These are phyloP conservation scores for Mallotus villosus DNA, from an alignment of 2,797 vertebrate species.

Conservation along the genomic window DNA sequence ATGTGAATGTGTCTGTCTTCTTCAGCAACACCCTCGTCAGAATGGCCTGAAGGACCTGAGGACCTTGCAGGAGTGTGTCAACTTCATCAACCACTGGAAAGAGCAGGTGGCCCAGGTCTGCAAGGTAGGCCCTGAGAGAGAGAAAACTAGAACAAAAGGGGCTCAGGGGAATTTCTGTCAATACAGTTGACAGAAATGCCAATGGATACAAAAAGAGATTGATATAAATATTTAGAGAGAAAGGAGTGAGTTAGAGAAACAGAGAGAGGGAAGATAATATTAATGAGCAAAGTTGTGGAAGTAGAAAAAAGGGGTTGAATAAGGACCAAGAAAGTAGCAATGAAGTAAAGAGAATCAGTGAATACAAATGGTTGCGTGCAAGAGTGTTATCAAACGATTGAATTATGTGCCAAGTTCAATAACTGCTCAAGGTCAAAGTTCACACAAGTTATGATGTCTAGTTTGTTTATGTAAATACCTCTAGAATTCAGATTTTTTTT, in stretches of 20 bases:
- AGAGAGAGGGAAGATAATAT: neutral
- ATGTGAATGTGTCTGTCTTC: slow-evolving; percentile 2
- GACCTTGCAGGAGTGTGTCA: slow-evolving; percentile 75
- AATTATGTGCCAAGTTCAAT: no score
- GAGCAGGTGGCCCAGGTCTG: slow-evolving; percentile 75
- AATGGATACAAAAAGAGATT: neutral
- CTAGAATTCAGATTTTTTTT: no score
- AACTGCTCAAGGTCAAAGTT: no score
- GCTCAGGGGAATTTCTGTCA: no score
- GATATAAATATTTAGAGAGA: slow-evolving; percentile 2
- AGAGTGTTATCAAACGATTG: no score
- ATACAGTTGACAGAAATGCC: no score
- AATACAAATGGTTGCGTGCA: no score
- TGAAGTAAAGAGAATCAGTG: no score
- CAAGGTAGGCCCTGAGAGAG: slow-evolving; percentile 57
- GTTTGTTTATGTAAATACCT: no score
- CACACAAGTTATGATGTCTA: no score
- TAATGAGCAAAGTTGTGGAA: neutral
- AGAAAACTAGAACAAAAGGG: neutral
- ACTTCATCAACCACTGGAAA: slow-evolving; percentile 77
- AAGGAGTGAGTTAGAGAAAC: neutral
- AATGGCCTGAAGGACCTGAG: slow-evolving; percentile 67
- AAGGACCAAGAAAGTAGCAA: neutral
- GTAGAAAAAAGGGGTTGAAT: neutral
- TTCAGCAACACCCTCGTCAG: slow-evolving; percentile 56